phyloP scores from a whole-genome alignment of 1,140 invertebrate species.

The Heliconius hermathena region DNA sequence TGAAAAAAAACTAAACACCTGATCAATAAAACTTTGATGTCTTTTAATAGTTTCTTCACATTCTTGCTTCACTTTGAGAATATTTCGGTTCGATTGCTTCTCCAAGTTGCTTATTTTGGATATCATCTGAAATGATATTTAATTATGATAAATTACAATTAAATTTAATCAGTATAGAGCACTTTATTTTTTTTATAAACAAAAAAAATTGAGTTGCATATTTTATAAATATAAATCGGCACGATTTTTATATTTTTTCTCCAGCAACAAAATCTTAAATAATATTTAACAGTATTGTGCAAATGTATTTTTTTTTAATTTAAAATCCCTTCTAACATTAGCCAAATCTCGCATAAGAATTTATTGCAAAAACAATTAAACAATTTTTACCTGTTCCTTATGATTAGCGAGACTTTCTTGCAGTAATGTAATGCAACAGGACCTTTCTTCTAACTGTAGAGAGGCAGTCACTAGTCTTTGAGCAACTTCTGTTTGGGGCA shows the following conservation, averaged over 20 bases:
- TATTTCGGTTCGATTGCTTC: constrained; percentile 69
- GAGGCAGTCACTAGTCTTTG: constrained; percentile 67
- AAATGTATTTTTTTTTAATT: no score
- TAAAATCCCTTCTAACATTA: no score
- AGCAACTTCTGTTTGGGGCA: constrained; percentile 69
- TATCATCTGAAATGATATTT: constrained; percentile 62
- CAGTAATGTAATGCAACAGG: constrained; percentile 70
- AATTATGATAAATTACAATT: background rate
- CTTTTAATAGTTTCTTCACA: constrained; percentile 76
- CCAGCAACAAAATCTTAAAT: no score
- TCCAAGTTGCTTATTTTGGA: constrained; percentile 72
- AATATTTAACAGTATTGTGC: no score
- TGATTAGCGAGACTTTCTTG: constrained; percentile 73
- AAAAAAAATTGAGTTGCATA: no score
- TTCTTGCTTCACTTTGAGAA: constrained; percentile 69
- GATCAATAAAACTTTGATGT: constrained; percentile 75
- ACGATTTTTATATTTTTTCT: no score
- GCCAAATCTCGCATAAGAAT: background rate
- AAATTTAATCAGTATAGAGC: no score
- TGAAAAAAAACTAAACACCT: constrained; percentile 46
- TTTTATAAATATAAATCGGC: no score
- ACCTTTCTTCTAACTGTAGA: constrained; percentile 68
- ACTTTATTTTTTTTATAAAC: no score
- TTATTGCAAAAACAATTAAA: background rate
- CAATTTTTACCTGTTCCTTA: constrained; percentile 63